A percentile compares a stretch with the other conserved stretches of the same genome.
These are phyloP conservation scores for Cyaniris semiargus DNA, from an alignment of 2,888 invertebrate genomes.

Conservation along the genomic window DNA sequence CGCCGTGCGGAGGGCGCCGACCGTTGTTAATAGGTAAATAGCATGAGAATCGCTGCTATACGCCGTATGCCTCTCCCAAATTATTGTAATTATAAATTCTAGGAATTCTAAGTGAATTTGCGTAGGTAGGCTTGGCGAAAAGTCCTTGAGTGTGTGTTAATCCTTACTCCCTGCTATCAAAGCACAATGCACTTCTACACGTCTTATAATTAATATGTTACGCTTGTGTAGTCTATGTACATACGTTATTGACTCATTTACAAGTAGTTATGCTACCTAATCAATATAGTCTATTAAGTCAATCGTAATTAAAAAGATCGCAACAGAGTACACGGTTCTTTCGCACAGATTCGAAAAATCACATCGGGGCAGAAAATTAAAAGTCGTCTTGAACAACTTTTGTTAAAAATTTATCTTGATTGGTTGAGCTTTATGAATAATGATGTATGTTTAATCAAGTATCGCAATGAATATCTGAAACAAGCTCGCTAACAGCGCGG, in stretches of 20 bases:
- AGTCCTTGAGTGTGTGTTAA: not conserved
- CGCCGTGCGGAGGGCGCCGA: not conserved
- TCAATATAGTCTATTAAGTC: too few species aligned
- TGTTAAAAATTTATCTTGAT: too few species aligned
- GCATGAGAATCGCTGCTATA: slow-evolving; percentile 5
- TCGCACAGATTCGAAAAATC: too few species aligned
- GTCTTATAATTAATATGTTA: too few species aligned
- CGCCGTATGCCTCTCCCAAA: slow-evolving; percentile 5
- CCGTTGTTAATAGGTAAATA: slow-evolving; percentile 24
- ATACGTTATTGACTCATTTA: too few species aligned
- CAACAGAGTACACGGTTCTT: too few species aligned
- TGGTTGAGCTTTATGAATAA: not conserved
- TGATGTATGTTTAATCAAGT: not conserved
- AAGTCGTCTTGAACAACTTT: too few species aligned
- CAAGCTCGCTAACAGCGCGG: not conserved
- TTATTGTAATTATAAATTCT: slow-evolving; percentile 10
- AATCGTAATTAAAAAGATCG: too few species aligned
- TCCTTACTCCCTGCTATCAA: not conserved
- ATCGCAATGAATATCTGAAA: slow-evolving; percentile 2
- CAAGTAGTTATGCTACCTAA: too few species aligned
- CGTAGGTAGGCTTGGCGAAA: not conserved
- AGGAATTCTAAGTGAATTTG: not conserved
- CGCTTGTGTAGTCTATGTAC: too few species aligned
- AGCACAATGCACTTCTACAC: not conserved
- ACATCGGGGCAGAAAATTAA: too few species aligned